Evolutionary conservation across 2,113 vertebrate species (phyloP), one percentile per base, ranked within the genome.

Genomic region (Leuciscus idus): DNA sequence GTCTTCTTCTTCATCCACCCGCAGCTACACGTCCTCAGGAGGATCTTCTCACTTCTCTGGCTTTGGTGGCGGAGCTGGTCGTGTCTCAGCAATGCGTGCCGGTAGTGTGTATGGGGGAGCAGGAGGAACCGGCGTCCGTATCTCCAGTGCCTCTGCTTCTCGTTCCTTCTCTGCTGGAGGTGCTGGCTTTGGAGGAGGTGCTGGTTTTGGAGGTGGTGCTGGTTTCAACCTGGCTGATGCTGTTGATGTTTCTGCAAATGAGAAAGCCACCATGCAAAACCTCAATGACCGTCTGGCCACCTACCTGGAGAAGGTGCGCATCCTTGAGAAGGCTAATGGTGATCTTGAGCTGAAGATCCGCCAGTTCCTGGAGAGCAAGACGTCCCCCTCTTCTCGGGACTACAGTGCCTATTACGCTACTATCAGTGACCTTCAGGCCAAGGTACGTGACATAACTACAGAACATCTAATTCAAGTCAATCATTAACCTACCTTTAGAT

Each of bases 61-160:
- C 9, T 36, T 50, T 4, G 12, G n/a, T 39, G n/a, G 87, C 2
- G 83, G 86, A 55, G 62, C 19, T 13, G 73, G 43, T 33, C 26
- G 72, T 17, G n/a, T 84, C 17, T 6, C 84, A 9, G 1, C 57
- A 28, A n/a, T 48, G 66, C 64, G 77, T 11, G 43, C 78, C 2
- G 86, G 90, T 64, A 94, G 92, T 19, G 86, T 94, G 72, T 90
- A 93, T 4, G 92, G 88, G 0, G 89, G 92, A 21, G 59, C 85
- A 0, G 92, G 92, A 12, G 92, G 93, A 5, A 0, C 0, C 0
- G 89, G 90, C 0, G 78, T 88, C 33, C 91, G 90, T 39, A 90
- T 94, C 88, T 93, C 93, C 84, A 89, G 48, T 6, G 43, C 77
- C 11, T 0, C 86, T 64, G 86, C 87, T 8, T 55, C 84, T 50